phyloP scores from a whole-genome alignment of 2,888 invertebrate genomes.

The Stenotaenia linearis region DNA sequence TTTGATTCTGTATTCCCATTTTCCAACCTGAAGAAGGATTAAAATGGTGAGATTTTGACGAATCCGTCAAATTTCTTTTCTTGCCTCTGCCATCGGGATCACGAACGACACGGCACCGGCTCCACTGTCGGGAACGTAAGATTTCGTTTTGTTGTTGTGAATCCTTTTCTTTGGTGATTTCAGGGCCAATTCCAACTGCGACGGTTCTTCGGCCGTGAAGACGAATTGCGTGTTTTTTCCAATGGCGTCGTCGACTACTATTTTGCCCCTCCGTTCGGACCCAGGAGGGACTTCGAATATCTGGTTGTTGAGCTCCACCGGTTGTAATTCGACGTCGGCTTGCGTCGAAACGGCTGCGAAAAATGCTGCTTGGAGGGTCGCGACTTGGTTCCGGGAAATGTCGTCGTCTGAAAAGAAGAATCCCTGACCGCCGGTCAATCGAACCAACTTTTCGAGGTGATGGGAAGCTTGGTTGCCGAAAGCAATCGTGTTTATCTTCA shows the following conservation, averaged over 20 bases:
- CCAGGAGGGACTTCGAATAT: neutral
- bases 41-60: no score
- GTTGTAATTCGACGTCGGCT: conserved; percentile 35
- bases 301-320: conserved; percentile 28
- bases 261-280: neutral
- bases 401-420: conserved; percentile 37
- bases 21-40: conserved; percentile 33
- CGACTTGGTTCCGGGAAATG: conserved; percentile 27
- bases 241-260: conserved; percentile 30
- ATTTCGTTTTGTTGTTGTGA: neutral
- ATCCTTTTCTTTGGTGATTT: neutral
- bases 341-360: conserved; percentile 35
- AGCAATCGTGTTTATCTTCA: conserved; percentile 36
- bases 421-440: conserved; percentile 35
- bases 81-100: conserved; percentile 27
- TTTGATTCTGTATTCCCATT: conserved; percentile 34
- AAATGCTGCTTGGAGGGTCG: conserved; percentile 34
- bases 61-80: neutral
- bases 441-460: conserved; percentile 35
- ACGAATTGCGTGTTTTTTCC: conserved; percentile 30
- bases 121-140: neutral
- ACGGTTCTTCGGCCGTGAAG: conserved; percentile 7
- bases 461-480: conserved; percentile 35
- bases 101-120: neutral
- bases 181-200: neutral